Base-by-base conservation (phyloP, 2,888 invertebrate genomes). In the Stegana nigrithorax region DNA sequence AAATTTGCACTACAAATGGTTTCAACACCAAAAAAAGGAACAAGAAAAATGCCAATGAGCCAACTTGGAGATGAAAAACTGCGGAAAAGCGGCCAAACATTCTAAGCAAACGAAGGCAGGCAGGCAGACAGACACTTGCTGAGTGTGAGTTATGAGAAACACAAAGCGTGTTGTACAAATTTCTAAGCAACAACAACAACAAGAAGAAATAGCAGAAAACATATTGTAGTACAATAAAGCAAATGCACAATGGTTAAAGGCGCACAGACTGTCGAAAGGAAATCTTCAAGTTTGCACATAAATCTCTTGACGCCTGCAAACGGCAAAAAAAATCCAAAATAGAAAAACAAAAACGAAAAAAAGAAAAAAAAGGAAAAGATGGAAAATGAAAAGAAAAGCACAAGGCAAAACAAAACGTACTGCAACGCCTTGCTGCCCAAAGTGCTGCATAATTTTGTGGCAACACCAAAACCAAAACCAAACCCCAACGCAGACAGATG, bases 1-100 rank as follows among this genome's bases (percentile, higher is more conserved):
- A 79, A 80, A 80, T 80, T 78, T 76, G 80, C 78, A 76, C 79
- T 81, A 82, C 81, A 81, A 81, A 82, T 81, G 79, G 73, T 82
- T 81, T 82, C 80, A 81, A 81, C 81, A 80, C 81, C 77, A 69
- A 67, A 70, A 72, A 64, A 62, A 72, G 62, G 67, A 59, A 26
- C 7, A 47, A 14, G 32, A 60, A 36, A 25, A 62, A 29, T 45
- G 56, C 39, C 63, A 42, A 51, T 36, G 61, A 59, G 32, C 39
- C 56, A 25, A n/a, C n/a, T n/a, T n/a, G n/a, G n/a, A 56, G 23
- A 39, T 39, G n/a, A 17, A 39, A 39, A 39, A 39, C 14, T n/a
- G 25, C 47, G n/a, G n/a, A n/a, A 36, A 55, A 51, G 39, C 51
- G 7, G 66, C 66, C 70, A 63, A 75, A 10, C 53, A 21, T 55